Percentiles rank a stretch among this genome's conserved stretches.
phyloP scores from a whole-genome alignment of 2,113 vertebrate genomes.

The Arenaria interpres region DNA sequence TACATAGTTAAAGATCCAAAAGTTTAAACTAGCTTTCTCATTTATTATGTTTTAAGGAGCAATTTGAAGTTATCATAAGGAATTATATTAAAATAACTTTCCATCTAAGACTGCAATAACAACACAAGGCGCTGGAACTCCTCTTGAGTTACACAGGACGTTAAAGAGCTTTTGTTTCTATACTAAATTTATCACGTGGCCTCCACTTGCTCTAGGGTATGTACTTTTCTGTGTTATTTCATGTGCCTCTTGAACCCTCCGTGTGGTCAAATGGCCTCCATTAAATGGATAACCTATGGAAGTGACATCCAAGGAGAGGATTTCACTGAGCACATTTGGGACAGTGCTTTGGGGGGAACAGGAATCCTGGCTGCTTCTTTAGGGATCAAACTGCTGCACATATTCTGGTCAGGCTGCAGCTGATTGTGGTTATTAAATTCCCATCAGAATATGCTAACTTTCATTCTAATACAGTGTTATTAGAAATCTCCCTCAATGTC shows the following conservation, averaged over 20 bases:
- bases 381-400: neutral
- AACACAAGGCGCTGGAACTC: fast-evolving
- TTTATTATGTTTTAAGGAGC: neutral
- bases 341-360: fast-evolving
- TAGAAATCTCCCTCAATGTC: conserved; percentile 20
- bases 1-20: neutral
- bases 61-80: neutral
- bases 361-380: neutral
- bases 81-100: neutral
- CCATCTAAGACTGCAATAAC: neutral
- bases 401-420: neutral
- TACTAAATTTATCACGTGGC: fast-evolving
- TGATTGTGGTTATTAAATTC: neutral
- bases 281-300: fast-evolving
- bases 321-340: fast-evolving
- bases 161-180: neutral
- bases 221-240: too few relatives aligned
- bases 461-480: neutral
- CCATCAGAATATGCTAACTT: neutral
- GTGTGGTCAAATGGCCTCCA: fast-evolving
- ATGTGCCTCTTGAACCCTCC: neutral
- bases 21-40: neutral
- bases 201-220: neutral
- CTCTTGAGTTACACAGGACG: neutral
- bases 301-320: neutral